Conservation (phyloP, 2,797 vertebrate genomes). For the Hydrophis major region DNA sequence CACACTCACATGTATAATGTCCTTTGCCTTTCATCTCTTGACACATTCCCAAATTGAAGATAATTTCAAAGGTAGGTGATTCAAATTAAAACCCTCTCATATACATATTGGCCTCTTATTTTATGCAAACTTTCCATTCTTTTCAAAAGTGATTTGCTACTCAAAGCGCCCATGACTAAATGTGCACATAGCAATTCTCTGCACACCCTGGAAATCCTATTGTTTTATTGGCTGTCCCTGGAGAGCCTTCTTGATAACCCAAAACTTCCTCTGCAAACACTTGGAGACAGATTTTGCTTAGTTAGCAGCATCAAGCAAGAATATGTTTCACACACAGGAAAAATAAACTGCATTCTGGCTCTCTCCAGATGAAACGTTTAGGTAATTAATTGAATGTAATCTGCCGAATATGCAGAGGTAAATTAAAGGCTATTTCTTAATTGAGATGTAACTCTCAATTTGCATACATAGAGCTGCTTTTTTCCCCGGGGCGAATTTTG, state of each 20-base stretch:
- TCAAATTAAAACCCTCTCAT: background rate
- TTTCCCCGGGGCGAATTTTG: background rate
- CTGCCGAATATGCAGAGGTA: background rate
- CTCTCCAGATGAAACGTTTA: background rate
- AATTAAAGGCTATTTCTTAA: background rate
- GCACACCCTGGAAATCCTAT: background rate
- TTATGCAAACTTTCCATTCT: background rate
- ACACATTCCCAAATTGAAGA: background rate
- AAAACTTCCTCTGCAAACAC: background rate
- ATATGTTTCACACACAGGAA: background rate
- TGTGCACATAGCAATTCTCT: background rate
- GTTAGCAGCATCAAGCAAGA: background rate
- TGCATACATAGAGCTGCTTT: background rate
- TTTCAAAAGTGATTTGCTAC: background rate
- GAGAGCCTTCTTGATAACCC: background rate
- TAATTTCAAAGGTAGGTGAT: background rate
- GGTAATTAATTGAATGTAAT: background rate
- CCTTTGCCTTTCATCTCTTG: background rate
- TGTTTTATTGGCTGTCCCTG: background rate
- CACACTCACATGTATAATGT: background rate
- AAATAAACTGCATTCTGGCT: background rate
- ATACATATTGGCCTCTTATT: background rate
- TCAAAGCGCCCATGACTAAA: background rate
- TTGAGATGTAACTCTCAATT: background rate
- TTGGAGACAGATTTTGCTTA: constrained; percentile 7